A percentile compares a stretch with the other conserved stretches of the same genome.
Conservation (phyloP, 2,888 invertebrate genomes). For the Lycocerus yunnanus region DNA sequence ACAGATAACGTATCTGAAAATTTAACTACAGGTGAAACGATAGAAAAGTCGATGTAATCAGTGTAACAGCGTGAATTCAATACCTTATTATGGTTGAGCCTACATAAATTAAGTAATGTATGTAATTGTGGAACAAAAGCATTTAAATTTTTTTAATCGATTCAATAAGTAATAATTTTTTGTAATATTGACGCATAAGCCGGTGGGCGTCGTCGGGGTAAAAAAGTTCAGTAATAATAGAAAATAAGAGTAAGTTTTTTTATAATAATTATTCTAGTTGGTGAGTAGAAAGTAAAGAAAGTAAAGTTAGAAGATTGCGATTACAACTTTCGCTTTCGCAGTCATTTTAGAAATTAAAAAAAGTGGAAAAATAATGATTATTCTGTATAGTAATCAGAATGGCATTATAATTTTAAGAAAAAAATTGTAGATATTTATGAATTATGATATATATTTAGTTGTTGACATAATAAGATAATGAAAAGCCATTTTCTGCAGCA, state of each 20-base stretch:
- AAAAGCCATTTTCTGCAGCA: neutral
- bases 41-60: no score
- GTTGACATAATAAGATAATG: neutral
- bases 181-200: neutral
- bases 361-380: slow-evolving; percentile 16
- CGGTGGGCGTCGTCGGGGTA: slow-evolving; percentile 21
- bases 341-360: slow-evolving; percentile 29
- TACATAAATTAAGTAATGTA: neutral
- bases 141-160: neutral
- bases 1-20: no score
- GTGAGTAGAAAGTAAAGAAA: slow-evolving; percentile 46
- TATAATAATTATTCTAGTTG: slow-evolving; percentile 33
- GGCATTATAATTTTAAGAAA: neutral
- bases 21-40: no score
- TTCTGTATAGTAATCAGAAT: slow-evolving; percentile 4
- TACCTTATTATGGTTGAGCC: no score
- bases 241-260: slow-evolving; percentile 35
- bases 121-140: neutral
- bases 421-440: neutral
- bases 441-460: slow-evolving; percentile 1
- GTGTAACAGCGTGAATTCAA: no score
- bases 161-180: neutral
- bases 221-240: slow-evolving; percentile 22
- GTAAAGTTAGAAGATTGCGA: slow-evolving; percentile 35
- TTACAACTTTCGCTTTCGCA: slow-evolving; percentile 34